Percentiles rank a stretch among this genome's conserved stretches.
Evolutionary conservation across 2,113 vertebrate genomes (phyloP).

Genomic region (Mus spicilegus): DNA sequence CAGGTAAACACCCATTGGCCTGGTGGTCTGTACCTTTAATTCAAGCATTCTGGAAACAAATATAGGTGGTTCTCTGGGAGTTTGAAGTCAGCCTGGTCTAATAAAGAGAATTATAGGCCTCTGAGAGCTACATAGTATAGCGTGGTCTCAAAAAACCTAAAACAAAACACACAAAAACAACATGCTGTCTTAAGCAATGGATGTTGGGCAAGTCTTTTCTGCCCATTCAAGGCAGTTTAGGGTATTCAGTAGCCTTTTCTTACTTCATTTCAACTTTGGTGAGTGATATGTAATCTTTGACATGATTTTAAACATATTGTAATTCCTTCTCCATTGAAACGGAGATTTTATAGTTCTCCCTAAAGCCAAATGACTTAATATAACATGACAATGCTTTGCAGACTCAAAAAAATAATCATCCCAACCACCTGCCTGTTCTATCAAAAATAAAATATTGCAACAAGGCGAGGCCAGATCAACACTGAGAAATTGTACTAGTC

Average conservation of each 20-base stretch:
- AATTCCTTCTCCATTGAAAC: constrained; percentile 14
- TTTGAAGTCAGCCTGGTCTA: not conserved
- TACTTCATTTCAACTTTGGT: not conserved
- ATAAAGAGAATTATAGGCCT: not conserved
- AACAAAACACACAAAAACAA: not conserved
- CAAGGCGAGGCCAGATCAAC: not conserved
- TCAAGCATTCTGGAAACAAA: not conserved
- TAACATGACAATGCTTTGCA: not conserved
- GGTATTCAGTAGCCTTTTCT: not conserved
- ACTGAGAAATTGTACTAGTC: not conserved
- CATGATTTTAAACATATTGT: not conserved
- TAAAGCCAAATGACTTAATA: not conserved
- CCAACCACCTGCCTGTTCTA: not conserved
- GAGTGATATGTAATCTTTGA: not conserved
- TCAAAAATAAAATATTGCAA: not conserved
- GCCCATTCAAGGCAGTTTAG: not conserved
- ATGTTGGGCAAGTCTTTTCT: not conserved
- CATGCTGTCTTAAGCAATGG: not conserved
- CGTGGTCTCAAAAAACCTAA: not conserved
- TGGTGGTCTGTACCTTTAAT: not conserved
- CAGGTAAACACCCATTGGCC: not conserved
- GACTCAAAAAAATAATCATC: constrained; percentile 5
- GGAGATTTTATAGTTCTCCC: not conserved
- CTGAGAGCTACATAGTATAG: not conserved
- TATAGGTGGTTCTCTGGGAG: not conserved